These are phyloP conservation scores for Zaprionus vittiger DNA, from an alignment of 1,140 invertebrate species.

Conservation along the genomic window DNA sequence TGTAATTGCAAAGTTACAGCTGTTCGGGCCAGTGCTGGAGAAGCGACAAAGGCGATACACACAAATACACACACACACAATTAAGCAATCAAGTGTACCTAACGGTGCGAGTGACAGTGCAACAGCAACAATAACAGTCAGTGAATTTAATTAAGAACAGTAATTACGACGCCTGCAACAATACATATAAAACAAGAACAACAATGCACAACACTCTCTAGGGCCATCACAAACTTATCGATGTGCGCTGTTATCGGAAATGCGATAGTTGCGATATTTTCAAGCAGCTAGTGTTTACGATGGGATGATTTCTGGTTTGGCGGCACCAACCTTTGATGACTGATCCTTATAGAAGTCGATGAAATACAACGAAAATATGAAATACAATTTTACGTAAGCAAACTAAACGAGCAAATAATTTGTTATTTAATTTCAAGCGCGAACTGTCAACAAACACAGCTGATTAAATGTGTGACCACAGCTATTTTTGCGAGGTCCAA, in stretches of 20 bases:
- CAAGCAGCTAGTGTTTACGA: background rate
- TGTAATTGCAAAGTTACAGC: constrained; percentile 24
- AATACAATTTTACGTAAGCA: no score
- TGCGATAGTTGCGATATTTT: constrained; percentile 2
- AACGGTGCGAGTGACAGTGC: background rate
- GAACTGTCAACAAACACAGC: no score
- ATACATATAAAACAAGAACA: constrained; percentile 32
- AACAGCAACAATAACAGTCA: background rate
- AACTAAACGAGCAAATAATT: no score
- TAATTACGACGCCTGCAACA: constrained; percentile 28
- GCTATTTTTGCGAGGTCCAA: no score
- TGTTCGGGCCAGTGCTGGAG: background rate
- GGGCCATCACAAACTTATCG: constrained; percentile 27
- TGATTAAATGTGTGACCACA: no score
- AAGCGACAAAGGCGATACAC: background rate
- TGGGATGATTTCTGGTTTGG: no score
- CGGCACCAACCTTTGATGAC: no score
- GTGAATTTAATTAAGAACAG: constrained; percentile 23
- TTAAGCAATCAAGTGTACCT: background rate
- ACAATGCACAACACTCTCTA: constrained; percentile 32
- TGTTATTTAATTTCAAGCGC: no score
- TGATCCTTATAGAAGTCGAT: no score
- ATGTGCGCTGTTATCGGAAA: constrained; percentile 8
- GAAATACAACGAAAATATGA: no score
- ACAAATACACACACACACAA: background rate